These are phyloP conservation scores for Molossus alvarezi DNA, from an alignment of 2,797 vertebrate species.

Conservation along the genomic window DNA sequence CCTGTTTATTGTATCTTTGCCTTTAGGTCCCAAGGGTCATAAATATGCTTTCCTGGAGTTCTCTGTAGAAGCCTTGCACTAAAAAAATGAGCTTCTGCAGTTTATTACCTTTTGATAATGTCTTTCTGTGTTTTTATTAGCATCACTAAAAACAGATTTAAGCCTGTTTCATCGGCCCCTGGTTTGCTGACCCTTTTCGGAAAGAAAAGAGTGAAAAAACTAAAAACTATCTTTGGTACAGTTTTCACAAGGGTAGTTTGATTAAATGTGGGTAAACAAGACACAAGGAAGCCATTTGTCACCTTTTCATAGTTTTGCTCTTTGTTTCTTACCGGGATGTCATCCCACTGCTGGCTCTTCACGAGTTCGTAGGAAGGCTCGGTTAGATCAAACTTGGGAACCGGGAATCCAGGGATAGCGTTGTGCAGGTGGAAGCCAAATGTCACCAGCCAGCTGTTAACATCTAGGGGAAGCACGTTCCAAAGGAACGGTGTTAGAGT, in stretches of 20 bases:
- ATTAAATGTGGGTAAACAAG: conserved; percentile 45
- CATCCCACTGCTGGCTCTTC: conserved; percentile 99
- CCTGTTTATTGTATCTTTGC: conserved; percentile 85
- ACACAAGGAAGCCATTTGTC: conserved; percentile 18
- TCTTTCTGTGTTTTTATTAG: conserved; percentile 78
- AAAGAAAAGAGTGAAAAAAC: conserved; percentile 43
- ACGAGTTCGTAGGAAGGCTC: conserved; percentile 97
- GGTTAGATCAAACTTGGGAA: conserved; percentile 97
- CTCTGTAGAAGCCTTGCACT: conserved; percentile 76
- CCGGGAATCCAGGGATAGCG: conserved; percentile 98
- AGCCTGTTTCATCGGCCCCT: conserved; percentile 72
- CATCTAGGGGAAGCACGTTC: conserved; percentile 92
- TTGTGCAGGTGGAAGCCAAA: conserved; percentile 99
- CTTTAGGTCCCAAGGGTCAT: conserved; percentile 78
- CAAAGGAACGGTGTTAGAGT: conserved; percentile 51
- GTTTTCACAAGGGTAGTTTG: conserved; percentile 59
- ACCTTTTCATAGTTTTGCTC: conserved; percentile 40
- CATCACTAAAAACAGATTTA: conserved; percentile 82
- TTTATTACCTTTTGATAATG: conserved; percentile 83
- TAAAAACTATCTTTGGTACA: background rate
- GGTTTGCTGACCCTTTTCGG: conserved; percentile 41
- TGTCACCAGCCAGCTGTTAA: conserved; percentile 99
- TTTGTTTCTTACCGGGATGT: conserved; percentile 94
- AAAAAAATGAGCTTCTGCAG: conserved; percentile 81
- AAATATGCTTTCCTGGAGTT: conserved; percentile 80